phyloP scores from a whole-genome alignment of 2,888 invertebrate species.

The Unio pictorum region DNA sequence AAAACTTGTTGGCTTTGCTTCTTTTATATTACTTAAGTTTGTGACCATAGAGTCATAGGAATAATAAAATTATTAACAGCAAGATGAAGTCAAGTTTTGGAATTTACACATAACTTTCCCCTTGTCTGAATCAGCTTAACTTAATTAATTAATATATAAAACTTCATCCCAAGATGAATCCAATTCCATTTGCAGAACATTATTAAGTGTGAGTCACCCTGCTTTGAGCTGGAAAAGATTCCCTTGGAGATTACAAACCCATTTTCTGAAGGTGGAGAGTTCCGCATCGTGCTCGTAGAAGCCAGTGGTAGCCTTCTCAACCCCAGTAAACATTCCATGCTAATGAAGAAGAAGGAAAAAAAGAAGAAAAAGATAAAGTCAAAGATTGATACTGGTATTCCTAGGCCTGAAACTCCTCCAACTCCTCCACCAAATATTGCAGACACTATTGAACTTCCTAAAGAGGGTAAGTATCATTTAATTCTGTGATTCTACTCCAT shows the following conservation, averaged over 20 bases:
- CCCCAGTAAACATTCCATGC: constrained; percentile 34
- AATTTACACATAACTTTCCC: too few species aligned
- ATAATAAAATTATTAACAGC: too few species aligned
- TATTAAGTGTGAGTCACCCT: constrained; percentile 64
- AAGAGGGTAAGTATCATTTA: constrained; percentile 27
- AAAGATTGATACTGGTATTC: constrained; percentile 59
- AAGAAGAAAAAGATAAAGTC: constrained; percentile 53
- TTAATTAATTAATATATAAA: too few species aligned
- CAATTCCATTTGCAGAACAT: constrained; percentile 48
- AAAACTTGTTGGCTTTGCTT: too few species aligned
- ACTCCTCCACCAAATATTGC: constrained; percentile 39
- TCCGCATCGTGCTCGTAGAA: constrained; percentile 67
- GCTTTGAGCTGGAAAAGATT: constrained; percentile 66
- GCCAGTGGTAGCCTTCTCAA: constrained; percentile 47
- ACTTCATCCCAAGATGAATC: background rate
- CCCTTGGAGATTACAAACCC: constrained; percentile 65
- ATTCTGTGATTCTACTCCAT: background rate
- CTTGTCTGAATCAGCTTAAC: too few species aligned
- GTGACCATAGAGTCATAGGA: too few species aligned
- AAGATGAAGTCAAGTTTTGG: too few species aligned
- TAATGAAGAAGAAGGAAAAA: constrained; percentile 48
- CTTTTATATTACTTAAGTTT: too few species aligned
- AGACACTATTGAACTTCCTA: constrained; percentile 32
- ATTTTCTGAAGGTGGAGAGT: constrained; percentile 64
- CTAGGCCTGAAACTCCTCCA: constrained; percentile 49